phyloP scores from a whole-genome alignment of 1,140 invertebrate genomes.

The Nymphalis io region DNA sequence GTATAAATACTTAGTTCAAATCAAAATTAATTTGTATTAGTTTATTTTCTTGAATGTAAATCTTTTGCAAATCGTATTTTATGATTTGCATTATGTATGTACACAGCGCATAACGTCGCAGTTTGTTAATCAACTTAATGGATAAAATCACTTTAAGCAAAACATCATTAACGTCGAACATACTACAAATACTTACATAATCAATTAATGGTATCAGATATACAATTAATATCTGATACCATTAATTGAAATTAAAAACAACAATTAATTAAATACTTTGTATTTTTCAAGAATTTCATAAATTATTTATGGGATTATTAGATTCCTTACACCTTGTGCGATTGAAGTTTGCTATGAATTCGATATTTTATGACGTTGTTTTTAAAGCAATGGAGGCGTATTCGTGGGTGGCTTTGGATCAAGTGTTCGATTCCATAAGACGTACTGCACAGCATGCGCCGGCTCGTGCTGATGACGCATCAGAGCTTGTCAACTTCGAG shows the following conservation, averaged over 20 bases:
- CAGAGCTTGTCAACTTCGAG: conserved; percentile 40
- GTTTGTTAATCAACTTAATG: neutral
- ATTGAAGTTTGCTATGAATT: conserved; percentile 10
- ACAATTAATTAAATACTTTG: too few relatives aligned
- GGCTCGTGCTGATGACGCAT: conserved; percentile 56
- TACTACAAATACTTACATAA: neutral
- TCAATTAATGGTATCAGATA: neutral
- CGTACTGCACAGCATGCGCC: conserved; percentile 42
- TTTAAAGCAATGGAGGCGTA: conserved; percentile 49
- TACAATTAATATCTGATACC: too few relatives aligned
- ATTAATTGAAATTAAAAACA: neutral
- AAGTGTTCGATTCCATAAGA: conserved; percentile 53
- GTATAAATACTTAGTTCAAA: too few relatives aligned
- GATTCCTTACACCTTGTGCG: neutral
- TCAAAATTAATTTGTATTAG: too few relatives aligned
- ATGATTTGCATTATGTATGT: too few relatives aligned
- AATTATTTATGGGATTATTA: too few relatives aligned
- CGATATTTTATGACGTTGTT: conserved; percentile 18
- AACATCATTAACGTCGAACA: neutral
- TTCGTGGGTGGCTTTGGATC: conserved; percentile 61
- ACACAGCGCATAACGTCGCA: neutral
- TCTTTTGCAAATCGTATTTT: too few relatives aligned
- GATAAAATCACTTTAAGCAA: neutral
- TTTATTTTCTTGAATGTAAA: too few relatives aligned
- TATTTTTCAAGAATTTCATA: too few relatives aligned